Percentiles rank a stretch among this genome's conserved stretches.
Conservation (phyloP, 2,888 invertebrate species). For the Cephus rjabovi region DNA sequence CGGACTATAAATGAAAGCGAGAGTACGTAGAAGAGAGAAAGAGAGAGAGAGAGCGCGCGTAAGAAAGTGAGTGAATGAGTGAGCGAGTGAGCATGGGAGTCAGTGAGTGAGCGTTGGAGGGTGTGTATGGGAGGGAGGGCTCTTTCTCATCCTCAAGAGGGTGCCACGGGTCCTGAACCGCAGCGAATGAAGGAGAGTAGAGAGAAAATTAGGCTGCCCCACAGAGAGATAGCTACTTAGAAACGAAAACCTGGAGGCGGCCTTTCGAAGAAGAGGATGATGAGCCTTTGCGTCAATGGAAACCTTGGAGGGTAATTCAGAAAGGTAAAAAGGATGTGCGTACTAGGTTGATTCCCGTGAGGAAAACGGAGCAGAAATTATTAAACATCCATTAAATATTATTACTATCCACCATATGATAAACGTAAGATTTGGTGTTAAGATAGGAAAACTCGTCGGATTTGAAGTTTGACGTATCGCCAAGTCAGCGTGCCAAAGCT, state of each 20-base stretch:
- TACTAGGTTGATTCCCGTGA: background rate
- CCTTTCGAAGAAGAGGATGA: background rate
- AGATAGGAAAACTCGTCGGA: background rate
- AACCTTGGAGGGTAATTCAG: background rate
- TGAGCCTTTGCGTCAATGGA: background rate
- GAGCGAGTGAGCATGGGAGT: no score
- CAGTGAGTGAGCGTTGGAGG: background rate
- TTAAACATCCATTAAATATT: background rate
- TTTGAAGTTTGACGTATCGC: background rate
- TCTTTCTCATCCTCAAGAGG: background rate
- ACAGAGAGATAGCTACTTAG: conserved; percentile 14
- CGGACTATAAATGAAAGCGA: background rate
- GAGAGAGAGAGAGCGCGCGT: background rate
- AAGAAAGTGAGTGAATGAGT: background rate
- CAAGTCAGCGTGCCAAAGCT: background rate
- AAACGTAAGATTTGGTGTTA: background rate
- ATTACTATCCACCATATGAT: background rate
- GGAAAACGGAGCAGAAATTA: background rate
- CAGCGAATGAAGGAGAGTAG: conserved; percentile 6
- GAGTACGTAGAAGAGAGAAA: background rate
- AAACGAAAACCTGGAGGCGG: background rate
- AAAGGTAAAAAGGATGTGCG: background rate
- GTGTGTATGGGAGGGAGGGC: background rate
- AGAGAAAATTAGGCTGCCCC: conserved; percentile 38
- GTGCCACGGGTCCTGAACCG: conserved; percentile 1